phyloP scores from a whole-genome alignment of 2,797 vertebrate species.

The Arctocebus calabarensis region DNA sequence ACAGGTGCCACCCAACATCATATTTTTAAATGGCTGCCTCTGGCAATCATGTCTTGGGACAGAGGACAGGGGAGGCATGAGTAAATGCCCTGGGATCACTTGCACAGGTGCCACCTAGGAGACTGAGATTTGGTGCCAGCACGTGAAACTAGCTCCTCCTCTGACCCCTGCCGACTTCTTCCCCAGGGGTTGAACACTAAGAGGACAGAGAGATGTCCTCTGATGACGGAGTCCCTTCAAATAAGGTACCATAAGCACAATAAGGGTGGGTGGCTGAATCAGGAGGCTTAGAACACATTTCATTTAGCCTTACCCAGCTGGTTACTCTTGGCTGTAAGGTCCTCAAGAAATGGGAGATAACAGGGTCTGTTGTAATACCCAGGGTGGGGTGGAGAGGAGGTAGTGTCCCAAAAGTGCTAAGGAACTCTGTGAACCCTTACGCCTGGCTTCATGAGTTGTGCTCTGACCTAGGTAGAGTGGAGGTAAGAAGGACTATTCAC shows the following conservation, averaged over 20 bases:
- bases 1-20: too few species aligned
- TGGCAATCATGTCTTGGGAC: neutral
- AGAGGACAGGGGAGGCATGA: neutral
- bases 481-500: neutral
- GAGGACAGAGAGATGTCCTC: neutral
- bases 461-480: neutral
- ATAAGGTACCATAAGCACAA: neutral
- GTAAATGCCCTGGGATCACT: neutral
- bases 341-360: neutral
- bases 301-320: neutral
- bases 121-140: neutral
- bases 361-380: neutral
- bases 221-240: neutral
- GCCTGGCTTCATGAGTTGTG: neutral
- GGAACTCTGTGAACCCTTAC: neutral
- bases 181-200: neutral
- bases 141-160: neutral
- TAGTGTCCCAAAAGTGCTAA: neutral
- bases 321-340: neutral
- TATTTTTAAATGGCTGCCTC: constrained; percentile 3
- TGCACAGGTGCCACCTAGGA: neutral
- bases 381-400: neutral
- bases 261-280: neutral
- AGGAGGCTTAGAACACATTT: neutral
- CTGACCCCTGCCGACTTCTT: neutral